These are phyloP conservation scores for Mus spretus DNA, from an alignment of 2,797 vertebrate genomes.

Conservation along the genomic window DNA sequence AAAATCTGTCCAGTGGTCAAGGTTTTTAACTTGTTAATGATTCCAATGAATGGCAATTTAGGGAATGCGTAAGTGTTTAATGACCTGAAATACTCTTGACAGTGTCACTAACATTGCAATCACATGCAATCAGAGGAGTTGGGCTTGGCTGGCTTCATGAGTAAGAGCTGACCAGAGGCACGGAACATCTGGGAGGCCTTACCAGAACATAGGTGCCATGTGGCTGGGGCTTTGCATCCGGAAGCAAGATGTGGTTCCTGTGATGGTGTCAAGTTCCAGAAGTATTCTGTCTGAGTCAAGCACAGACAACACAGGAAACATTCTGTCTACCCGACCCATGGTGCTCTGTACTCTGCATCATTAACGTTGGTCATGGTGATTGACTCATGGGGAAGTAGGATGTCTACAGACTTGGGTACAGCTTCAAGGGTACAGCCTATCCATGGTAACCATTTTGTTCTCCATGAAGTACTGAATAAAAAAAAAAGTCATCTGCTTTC, in stretches of 20 bases:
- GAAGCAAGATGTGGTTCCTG: background rate
- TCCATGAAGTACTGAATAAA: background rate
- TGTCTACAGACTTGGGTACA: background rate
- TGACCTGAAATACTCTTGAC: conserved; percentile 3
- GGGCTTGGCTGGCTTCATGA: background rate
- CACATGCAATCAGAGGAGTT: background rate
- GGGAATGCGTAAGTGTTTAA: background rate
- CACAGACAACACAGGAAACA: accelerated
- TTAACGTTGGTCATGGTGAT: background rate
- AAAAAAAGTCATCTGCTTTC: background rate
- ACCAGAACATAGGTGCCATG: background rate
- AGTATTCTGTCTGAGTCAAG: background rate
- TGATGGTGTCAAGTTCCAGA: background rate
- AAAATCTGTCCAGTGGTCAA: background rate
- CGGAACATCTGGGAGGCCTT: accelerated
- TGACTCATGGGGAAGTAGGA: accelerated
- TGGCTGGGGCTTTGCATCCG: background rate
- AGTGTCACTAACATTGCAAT: accelerated
- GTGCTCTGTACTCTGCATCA: background rate
- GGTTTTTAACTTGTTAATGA: conserved; percentile 29
- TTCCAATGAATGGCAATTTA: background rate
- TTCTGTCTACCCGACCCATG: background rate
- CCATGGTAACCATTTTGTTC: background rate
- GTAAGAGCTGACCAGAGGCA: background rate
- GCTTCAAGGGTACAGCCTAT: accelerated